These are phyloP conservation scores for Pocota personata DNA, from an alignment of 2,888 invertebrate genomes.

Conservation along the genomic window DNA sequence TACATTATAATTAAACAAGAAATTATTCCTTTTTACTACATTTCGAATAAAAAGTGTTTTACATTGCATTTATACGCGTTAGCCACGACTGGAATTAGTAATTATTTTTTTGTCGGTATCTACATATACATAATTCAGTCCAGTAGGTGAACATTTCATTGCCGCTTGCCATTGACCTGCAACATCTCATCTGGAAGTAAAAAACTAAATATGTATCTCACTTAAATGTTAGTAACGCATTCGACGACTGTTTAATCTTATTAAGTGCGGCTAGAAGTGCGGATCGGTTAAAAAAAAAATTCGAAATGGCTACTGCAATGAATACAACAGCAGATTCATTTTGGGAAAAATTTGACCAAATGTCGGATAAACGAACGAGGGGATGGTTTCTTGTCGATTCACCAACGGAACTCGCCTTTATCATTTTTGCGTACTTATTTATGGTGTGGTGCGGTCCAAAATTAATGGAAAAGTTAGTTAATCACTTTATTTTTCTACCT, in stretches of 20 bases:
- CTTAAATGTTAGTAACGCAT: background rate
- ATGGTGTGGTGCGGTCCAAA: slow-evolving; percentile 92
- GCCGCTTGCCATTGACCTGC: too few relatives aligned
- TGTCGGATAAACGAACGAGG: slow-evolving; percentile 88
- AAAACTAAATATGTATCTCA: too few relatives aligned
- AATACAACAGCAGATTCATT: background rate
- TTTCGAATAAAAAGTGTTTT: too few relatives aligned
- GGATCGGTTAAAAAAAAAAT: background rate
- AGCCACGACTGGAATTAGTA: too few relatives aligned
- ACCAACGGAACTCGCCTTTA: slow-evolving; percentile 88
- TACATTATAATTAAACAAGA: too few relatives aligned
- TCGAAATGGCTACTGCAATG: background rate
- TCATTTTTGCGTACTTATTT: slow-evolving; percentile 88
- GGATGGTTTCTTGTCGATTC: slow-evolving; percentile 94
- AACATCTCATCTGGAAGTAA: too few relatives aligned
- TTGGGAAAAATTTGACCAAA: slow-evolving; percentile 72
- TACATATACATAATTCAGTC: too few relatives aligned
- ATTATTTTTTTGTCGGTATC: too few relatives aligned
- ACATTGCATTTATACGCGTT: too few relatives aligned
- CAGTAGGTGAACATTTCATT: too few relatives aligned
- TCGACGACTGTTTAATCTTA: background rate
- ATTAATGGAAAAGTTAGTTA: slow-evolving; percentile 87
- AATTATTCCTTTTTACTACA: too few relatives aligned
- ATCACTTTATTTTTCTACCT: background rate
- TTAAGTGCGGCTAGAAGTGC: background rate